A percentile compares a stretch with the other conserved stretches of the same genome.
These are phyloP conservation scores for Psammodynastes pulverulentus DNA, from an alignment of 2,113 vertebrate species.

Conservation along the genomic window DNA sequence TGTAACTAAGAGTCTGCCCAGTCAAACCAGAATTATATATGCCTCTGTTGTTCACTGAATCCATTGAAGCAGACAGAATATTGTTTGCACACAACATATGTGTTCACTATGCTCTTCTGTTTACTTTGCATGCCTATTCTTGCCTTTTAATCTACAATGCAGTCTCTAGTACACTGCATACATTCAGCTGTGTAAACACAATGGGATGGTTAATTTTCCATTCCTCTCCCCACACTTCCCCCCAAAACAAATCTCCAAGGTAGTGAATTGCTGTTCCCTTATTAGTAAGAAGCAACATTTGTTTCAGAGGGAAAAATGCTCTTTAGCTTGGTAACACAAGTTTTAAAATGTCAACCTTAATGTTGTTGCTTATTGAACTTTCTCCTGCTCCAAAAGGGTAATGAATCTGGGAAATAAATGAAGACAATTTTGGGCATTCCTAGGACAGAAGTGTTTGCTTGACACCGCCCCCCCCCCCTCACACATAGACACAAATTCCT, in stretches of 20 bases:
- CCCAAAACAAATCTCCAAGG: constrained; percentile 24
- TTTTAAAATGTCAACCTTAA: constrained; percentile 52
- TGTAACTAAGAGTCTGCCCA: neutral
- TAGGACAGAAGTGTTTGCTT: constrained; percentile 12
- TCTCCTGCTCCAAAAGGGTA: neutral
- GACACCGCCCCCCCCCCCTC: neutral
- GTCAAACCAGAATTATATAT: constrained; percentile 4
- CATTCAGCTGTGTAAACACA: neutral
- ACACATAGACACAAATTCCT: neutral
- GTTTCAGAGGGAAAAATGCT: constrained; percentile 58
- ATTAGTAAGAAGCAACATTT: constrained; percentile 39
- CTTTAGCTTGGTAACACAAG: constrained; percentile 54
- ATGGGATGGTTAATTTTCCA: rapidly evolving
- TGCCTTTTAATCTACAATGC: neutral
- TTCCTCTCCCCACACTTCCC: constrained; percentile 8
- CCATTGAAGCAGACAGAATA: constrained; percentile 7
- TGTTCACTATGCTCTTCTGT: rapidly evolving
- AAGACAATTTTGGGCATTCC: neutral
- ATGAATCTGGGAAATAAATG: neutral
- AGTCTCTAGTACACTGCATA: neutral
- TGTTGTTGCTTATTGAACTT: constrained; percentile 49
- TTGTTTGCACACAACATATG: neutral
- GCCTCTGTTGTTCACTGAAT: neutral
- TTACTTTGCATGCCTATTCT: neutral
- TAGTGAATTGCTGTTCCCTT: constrained; percentile 42